Evolutionary conservation across 2,888 invertebrate species (phyloP).

Genomic region (Onthophagus sagittarius): DNA sequence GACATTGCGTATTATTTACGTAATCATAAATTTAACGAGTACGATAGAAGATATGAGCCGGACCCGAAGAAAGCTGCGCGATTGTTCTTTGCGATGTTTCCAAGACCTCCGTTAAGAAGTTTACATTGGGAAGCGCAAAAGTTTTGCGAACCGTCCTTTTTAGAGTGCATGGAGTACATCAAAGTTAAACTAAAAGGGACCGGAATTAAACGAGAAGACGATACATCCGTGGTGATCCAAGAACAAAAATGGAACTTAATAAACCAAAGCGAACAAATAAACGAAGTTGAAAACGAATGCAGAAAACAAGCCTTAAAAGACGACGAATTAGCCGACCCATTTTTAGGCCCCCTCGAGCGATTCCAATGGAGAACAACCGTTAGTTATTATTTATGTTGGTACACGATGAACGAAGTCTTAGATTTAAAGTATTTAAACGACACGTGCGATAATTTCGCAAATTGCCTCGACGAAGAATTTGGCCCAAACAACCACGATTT

Average conservation of each 20-base stretch:
- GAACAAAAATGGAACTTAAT: conserved; percentile 49
- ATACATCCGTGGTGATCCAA: conserved; percentile 51
- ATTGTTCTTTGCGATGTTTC: conserved; percentile 50
- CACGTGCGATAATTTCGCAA: conserved; percentile 60
- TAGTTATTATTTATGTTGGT: conserved; percentile 67
- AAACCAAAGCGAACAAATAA: conserved; percentile 45
- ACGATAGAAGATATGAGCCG: conserved; percentile 52
- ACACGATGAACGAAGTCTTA: conserved; percentile 55
- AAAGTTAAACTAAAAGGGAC: conserved; percentile 42
- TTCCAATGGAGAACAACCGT: conserved; percentile 62
- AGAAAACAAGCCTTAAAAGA: conserved; percentile 47
- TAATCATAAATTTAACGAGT: conserved; percentile 62
- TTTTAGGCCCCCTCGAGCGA: conserved; percentile 44
- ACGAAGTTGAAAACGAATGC: conserved; percentile 52
- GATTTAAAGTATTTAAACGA: conserved; percentile 54
- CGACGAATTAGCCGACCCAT: conserved; percentile 51
- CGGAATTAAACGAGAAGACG: conserved; percentile 52
- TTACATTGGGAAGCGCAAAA: conserved; percentile 61
- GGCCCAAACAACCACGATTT: conserved; percentile 53
- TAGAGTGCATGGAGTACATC: conserved; percentile 57
- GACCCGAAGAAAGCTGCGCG: conserved; percentile 32
- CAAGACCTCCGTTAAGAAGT: conserved; percentile 54
- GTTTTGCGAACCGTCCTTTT: conserved; percentile 54
- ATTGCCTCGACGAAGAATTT: conserved; percentile 51
- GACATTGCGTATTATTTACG: conserved; percentile 61